These are phyloP conservation scores for Marmota monax DNA, from an alignment of 2,113 vertebrate species.

Conservation along the genomic window DNA sequence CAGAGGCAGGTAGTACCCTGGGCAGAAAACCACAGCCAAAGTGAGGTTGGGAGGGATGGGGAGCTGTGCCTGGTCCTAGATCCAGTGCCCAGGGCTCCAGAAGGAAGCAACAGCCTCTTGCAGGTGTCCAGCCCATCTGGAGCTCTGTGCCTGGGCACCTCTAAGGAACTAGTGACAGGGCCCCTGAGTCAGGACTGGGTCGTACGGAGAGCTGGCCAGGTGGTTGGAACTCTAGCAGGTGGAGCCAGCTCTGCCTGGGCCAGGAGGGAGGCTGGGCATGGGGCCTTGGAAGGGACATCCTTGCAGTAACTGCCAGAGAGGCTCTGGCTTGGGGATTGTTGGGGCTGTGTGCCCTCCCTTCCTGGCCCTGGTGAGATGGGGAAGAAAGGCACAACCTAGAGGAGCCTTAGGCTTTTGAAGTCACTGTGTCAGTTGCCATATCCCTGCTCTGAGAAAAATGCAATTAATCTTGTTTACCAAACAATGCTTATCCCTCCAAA, in stretches of 20 bases:
- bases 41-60: background rate
- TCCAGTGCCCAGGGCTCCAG: background rate
- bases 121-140: background rate
- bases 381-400: too few species aligned
- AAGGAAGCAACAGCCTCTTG: background rate
- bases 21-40: too few species aligned
- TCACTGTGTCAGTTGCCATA: too few species aligned
- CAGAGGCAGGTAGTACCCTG: too few species aligned
- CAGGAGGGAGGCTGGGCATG: background rate
- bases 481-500: background rate
- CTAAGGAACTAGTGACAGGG: background rate
- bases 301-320: too few species aligned
- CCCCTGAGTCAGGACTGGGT: background rate
- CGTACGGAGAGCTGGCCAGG: background rate
- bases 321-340: background rate
- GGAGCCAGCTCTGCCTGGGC: too few species aligned
- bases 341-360: background rate
- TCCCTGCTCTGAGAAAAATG: background rate
- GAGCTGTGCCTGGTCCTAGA: background rate
- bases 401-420: background rate
- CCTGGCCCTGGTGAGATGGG: background rate
- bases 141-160: background rate
- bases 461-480: background rate
- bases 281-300: background rate
- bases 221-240: background rate